phyloP scores from a whole-genome alignment of 2,113 vertebrate genomes.

The Sebastes schlegelii region DNA sequence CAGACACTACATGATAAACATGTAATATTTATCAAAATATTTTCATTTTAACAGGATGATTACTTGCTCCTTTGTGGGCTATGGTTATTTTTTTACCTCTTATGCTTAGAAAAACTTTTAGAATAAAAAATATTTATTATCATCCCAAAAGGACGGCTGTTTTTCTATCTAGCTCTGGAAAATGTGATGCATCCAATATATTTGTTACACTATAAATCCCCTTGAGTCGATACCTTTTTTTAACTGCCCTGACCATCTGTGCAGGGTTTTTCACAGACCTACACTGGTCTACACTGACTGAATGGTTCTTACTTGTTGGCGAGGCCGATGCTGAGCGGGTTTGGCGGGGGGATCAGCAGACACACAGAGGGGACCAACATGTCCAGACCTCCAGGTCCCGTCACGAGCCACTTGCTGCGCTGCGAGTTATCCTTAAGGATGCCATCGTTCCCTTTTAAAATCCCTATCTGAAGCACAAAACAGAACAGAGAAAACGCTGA shows the following conservation, averaged over 20 bases:
- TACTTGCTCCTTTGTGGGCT: neutral
- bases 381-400: slow-evolving; percentile 94
- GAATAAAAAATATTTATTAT: neutral
- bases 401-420: slow-evolving; percentile 98
- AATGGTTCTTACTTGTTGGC: slow-evolving; percentile 89
- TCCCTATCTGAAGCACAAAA: slow-evolving; percentile 86
- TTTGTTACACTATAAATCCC: neutral
- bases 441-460: slow-evolving; percentile 92
- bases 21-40: neutral
- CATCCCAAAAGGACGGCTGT: neutral
- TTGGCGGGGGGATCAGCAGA: slow-evolving; percentile 94
- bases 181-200: neutral
- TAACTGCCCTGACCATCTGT: neutral
- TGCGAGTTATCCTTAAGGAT: slow-evolving; percentile 96
- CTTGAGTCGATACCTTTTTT: neutral
- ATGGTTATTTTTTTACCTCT: neutral
- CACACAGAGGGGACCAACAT: slow-evolving; percentile 96
- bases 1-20: neutral
- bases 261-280: neutral
- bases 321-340: slow-evolving; percentile 89
- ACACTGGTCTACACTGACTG: neutral
- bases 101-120: neutral
- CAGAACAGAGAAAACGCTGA: slow-evolving; percentile 4
- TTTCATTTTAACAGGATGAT: neutral
- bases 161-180: neutral